Base-by-base conservation (phyloP, 2,888 invertebrate species). In the Eumacrocentrus americanus region DNA sequence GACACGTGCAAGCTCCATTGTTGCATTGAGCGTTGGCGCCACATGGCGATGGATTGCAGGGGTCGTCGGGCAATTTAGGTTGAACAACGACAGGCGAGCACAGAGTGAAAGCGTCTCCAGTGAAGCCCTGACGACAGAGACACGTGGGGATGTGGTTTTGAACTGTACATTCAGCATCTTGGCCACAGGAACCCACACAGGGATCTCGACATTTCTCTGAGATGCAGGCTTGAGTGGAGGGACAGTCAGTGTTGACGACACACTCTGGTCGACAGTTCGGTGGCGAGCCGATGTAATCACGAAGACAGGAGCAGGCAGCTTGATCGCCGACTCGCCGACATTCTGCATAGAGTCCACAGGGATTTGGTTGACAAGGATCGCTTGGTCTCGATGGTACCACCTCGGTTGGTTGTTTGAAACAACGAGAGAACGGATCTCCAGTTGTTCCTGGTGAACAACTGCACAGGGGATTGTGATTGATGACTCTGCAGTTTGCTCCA, bases 391-490 rank as follows among this genome's bases (percentile, higher is more conserved):
- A 65, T 23, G 79, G 75, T 42, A 70, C 55, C 14, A 53, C 48
- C 1, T 68, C 64, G 3, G 64, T 4, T 0, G 16, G n/a, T 16
- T 47, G 6, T 22, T 38, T 40, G 62, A 86, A 85, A 74, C 92
- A 92, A 77, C 89, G 87, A 37, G 87, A 86, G 72, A 92, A 92
- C 66, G 92, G 91, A 86, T 92, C 91, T 9, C 94, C 94, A 1
- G 90, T 90, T 78, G 86, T 87, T 22, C 88, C 88, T 34, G 82
- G 74, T 1, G 89, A 86, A 72, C 94, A 94, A 67, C 88, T 90
- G 75, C 93, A 93, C 63, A 92, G 87, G 0, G 92, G 91, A 78
- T 90, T 91, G 76, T 93, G 93, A 75, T 91, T 90, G 62, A 90
- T 89, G 7, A 92, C 92, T 68, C 88, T 85, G 73, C 94, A 94